Evolutionary conservation across 1,140 invertebrate species (phyloP).

Genomic region (Temnothorax longispinosus): DNA sequence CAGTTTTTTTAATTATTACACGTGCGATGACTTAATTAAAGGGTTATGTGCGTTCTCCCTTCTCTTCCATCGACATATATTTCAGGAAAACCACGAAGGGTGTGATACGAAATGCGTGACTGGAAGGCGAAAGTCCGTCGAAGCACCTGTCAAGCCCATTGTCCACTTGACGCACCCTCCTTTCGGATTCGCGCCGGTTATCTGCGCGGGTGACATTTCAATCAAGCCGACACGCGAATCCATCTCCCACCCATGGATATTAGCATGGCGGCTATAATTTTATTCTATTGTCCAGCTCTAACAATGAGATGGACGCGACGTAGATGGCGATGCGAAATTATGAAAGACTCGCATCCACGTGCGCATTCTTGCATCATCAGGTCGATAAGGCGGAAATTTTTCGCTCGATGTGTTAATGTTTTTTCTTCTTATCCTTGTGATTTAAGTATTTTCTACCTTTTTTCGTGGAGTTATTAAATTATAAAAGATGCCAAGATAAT

Average conservation of each 20-base stretch:
- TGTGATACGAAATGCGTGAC: conserved; percentile 45
- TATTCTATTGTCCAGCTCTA: conserved; percentile 56
- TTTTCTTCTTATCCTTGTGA: neutral
- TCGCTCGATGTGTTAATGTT: neutral
- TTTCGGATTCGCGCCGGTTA: conserved; percentile 52
- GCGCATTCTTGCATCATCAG: conserved; percentile 10
- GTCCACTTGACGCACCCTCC: conserved; percentile 62
- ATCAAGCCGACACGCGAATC: conserved; percentile 57
- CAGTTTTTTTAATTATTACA: conserved; percentile 30
- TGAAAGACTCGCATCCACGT: conserved; percentile 14
- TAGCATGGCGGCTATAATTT: conserved; percentile 64
- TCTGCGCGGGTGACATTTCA: conserved; percentile 62
- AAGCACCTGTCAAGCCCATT: conserved; percentile 65
- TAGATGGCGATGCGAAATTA: conserved; percentile 24
- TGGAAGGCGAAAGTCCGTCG: conserved; percentile 60
- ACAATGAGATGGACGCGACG: conserved; percentile 47
- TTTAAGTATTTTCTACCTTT: neutral
- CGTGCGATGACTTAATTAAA: conserved; percentile 45
- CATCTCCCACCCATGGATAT: conserved; percentile 45
- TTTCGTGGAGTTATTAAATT: neutral
- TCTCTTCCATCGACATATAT: conserved; percentile 17
- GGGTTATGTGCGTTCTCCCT: neutral
- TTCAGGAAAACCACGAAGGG: conserved; percentile 14
- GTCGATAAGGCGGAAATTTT: neutral
- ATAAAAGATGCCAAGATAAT: neutral